These are phyloP conservation scores for Galagoides demidoff DNA, from an alignment of 2,797 vertebrate genomes.

Conservation along the genomic window DNA sequence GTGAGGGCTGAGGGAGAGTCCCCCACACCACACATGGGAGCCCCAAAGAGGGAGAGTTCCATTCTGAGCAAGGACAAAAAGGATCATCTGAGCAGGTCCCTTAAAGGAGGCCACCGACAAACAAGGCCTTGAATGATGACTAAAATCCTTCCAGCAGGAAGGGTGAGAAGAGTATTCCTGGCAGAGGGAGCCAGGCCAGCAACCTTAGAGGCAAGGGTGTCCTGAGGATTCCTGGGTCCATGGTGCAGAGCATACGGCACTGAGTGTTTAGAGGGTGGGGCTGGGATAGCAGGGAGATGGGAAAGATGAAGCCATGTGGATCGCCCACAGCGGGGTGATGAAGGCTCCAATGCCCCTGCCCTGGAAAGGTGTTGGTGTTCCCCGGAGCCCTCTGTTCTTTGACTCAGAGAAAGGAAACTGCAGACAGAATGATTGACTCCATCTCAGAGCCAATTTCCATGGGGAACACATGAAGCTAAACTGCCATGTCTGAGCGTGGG, in stretches of 20 bases:
- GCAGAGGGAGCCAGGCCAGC: background rate
- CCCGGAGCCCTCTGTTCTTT: no score
- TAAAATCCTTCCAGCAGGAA: background rate
- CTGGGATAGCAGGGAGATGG: fast-evolving
- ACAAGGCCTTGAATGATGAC: background rate
- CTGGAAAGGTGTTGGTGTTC: background rate
- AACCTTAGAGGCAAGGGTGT: background rate
- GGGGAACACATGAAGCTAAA: no score
- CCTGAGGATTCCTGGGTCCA: background rate
- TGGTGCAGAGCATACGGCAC: no score
- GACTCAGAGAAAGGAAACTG: no score
- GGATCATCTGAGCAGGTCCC: background rate
- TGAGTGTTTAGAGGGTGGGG: background rate
- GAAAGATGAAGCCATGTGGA: background rate
- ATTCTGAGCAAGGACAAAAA: background rate
- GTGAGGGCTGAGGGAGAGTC: background rate
- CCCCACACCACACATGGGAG: fast-evolving
- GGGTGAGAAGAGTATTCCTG: background rate
- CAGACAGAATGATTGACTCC: no score
- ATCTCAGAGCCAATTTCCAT: no score
- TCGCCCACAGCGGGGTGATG: fast-evolving
- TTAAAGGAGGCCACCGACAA: background rate
- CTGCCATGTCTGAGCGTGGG: no score
- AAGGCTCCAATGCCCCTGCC: background rate
- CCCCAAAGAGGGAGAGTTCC: background rate